These are phyloP conservation scores for Cyphomyrus discorhynchus DNA, from an alignment of 2,113 vertebrate genomes.

Conservation along the genomic window DNA sequence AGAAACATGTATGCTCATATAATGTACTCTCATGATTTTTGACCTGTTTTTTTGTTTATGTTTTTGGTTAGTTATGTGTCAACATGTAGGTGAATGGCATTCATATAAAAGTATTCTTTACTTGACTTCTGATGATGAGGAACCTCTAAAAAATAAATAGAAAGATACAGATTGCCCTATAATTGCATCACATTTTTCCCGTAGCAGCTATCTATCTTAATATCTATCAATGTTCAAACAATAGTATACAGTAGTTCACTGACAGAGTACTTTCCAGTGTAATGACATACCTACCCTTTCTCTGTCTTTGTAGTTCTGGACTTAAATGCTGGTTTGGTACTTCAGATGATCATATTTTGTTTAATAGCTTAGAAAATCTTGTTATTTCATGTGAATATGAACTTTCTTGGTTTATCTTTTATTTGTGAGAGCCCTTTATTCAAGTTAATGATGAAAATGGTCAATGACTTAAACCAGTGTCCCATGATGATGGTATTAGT, in stretches of 20 bases:
- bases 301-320: neutral
- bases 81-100: neutral
- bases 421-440: neutral
- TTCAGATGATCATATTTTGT: neutral
- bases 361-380: neutral
- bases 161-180: neutral
- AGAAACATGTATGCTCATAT: no score
- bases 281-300: neutral
- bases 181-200: neutral
- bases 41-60: neutral
- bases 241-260: neutral
- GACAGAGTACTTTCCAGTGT: neutral
- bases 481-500: neutral
- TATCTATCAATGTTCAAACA: neutral
- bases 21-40: neutral
- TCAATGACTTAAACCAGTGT: neutral
- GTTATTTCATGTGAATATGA: neutral
- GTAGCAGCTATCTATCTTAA: neutral
- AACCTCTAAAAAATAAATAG: neutral
- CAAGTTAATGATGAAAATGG: neutral
- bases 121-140: neutral
- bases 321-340: neutral
- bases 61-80: neutral
- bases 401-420: neutral
- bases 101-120: neutral